Conservation (phyloP, 2,797 vertebrate species). For the Myotis pilosus region DNA sequence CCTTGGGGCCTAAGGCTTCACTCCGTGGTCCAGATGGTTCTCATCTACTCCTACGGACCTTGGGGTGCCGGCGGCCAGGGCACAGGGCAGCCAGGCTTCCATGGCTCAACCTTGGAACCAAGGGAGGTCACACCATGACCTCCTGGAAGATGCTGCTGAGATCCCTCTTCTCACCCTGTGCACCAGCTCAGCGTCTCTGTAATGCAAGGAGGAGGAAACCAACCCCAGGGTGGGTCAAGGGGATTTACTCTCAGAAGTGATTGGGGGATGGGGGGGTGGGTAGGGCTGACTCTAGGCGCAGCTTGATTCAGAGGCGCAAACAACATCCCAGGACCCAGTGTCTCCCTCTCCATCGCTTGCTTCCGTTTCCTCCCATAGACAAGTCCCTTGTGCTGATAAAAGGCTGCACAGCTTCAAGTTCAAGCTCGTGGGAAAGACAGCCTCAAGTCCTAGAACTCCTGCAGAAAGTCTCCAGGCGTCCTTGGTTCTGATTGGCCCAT, state of each 20-base stretch:
- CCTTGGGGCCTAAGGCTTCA: background rate
- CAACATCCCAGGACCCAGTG: background rate
- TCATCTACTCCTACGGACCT: conserved; percentile 9
- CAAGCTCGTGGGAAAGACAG: background rate
- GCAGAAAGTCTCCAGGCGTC: background rate
- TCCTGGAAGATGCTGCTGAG: background rate
- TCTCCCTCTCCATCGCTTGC: background rate
- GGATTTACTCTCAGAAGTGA: background rate
- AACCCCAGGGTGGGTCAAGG: background rate
- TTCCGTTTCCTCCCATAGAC: background rate
- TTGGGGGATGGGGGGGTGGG: too few relatives aligned
- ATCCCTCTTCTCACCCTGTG: background rate
- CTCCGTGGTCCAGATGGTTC: conserved; percentile 55
- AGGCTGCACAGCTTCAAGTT: background rate
- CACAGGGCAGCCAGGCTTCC: background rate
- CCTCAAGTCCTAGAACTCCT: background rate
- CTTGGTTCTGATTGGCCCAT: background rate
- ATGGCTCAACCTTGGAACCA: background rate
- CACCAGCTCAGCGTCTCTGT: background rate
- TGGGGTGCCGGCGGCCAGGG: background rate
- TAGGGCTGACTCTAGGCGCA: background rate
- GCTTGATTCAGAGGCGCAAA: background rate
- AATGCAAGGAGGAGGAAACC: background rate
- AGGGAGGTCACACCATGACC: background rate
- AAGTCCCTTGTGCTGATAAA: background rate